phyloP scores from a whole-genome alignment of 2,888 invertebrate species.

The Deilephila porcellus region DNA sequence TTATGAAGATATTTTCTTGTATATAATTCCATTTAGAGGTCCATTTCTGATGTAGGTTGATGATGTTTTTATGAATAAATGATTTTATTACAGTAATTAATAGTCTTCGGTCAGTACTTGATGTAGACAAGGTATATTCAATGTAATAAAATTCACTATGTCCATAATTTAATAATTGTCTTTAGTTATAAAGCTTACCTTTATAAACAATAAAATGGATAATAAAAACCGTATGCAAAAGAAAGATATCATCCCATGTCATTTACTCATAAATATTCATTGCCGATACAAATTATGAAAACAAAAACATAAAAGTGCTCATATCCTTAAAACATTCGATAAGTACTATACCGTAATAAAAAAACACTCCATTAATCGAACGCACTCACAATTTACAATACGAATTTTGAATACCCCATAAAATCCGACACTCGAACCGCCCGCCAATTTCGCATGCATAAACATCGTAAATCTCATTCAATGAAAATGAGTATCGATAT shows the following conservation, averaged over 20 bases:
- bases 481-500: constrained; percentile 77
- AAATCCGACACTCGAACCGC: constrained; percentile 75
- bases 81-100: no score
- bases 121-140: no score
- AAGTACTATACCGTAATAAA: constrained; percentile 52
- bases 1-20: no score
- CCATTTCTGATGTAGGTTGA: no score
- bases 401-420: constrained; percentile 77
- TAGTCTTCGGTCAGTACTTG: no score
- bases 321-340: constrained; percentile 43
- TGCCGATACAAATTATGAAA: constrained; percentile 35
- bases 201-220: no score
- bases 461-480: constrained; percentile 80
- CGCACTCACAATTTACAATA: constrained; percentile 66
- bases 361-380: constrained; percentile 66
- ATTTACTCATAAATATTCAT: constrained; percentile 1
- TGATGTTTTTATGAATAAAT: no score
- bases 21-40: no score
- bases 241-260: background rate
- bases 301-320: constrained; percentile 41
- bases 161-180: no score
- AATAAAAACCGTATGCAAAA: no score
- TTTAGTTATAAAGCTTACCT: no score
- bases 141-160: no score
- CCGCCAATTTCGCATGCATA: constrained; percentile 75